Evolutionary conservation across 2,113 vertebrate species (phyloP).

Genomic region (Oostethus manadensis): DNA sequence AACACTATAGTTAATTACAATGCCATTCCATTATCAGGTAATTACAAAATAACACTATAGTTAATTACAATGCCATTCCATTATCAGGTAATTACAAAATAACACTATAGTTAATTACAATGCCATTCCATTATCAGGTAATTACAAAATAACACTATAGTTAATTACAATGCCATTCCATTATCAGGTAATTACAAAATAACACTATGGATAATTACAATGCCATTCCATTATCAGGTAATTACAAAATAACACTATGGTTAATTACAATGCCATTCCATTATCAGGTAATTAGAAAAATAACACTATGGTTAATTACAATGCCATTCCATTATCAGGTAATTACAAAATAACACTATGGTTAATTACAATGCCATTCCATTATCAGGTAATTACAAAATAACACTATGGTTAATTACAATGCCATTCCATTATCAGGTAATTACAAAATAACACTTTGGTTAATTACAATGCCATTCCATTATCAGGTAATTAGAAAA

Average conservation of each 20-base stretch:
- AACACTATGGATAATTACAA: not conserved
- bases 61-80: not conserved
- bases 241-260: not conserved
- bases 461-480: not conserved
- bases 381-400: not conserved
- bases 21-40: not conserved
- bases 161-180: not conserved
- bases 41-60: not conserved
- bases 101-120: not conserved
- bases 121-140: not conserved
- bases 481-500: not conserved
- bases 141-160: not conserved
- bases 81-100: not conserved
- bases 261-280: not conserved
- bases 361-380: not conserved
- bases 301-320: not conserved
- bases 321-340: not conserved
- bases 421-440: not conserved
- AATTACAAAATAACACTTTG: not conserved
- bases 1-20: not conserved
- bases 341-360: not conserved
- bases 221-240: not conserved
- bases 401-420: not conserved
- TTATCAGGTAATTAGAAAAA: not conserved
- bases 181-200: not conserved